Conservation (phyloP, 2,113 vertebrate species). For the Pygoscelis adeliae region DNA sequence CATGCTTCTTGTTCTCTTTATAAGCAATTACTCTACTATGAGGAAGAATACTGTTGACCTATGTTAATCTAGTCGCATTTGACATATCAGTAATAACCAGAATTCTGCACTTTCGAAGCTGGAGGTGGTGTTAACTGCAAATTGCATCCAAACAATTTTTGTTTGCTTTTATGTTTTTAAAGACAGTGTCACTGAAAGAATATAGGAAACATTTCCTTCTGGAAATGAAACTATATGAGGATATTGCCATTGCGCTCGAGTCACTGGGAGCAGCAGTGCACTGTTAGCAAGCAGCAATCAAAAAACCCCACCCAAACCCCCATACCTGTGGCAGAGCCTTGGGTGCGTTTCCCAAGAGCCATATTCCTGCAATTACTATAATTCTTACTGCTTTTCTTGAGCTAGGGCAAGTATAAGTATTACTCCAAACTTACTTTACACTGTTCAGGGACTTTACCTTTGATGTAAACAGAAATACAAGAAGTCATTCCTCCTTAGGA, state of each 20-base stretch:
- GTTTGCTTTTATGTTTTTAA: background rate
- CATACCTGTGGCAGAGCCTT: background rate
- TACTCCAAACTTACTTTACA: background rate
- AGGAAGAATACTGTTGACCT: background rate
- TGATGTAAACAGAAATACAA: background rate
- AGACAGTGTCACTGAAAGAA: background rate
- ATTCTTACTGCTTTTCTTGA: background rate
- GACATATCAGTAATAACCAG: background rate
- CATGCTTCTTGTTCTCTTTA: background rate
- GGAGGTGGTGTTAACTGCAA: background rate
- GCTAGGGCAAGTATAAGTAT: background rate
- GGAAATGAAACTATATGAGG: background rate
- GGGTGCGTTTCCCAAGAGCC: background rate
- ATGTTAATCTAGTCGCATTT: background rate
- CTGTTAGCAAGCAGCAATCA: background rate
- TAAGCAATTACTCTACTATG: background rate
- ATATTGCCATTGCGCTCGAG: background rate
- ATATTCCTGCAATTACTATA: background rate
- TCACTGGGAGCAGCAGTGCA: background rate
- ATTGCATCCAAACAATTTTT: background rate
- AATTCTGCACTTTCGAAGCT: constrained; percentile 5
- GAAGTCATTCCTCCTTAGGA: background rate
- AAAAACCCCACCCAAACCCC: background rate
- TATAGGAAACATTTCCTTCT: background rate
- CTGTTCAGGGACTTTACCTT: background rate